phyloP scores from a whole-genome alignment of 2,888 invertebrate species.

The Latrodectus elegans region DNA sequence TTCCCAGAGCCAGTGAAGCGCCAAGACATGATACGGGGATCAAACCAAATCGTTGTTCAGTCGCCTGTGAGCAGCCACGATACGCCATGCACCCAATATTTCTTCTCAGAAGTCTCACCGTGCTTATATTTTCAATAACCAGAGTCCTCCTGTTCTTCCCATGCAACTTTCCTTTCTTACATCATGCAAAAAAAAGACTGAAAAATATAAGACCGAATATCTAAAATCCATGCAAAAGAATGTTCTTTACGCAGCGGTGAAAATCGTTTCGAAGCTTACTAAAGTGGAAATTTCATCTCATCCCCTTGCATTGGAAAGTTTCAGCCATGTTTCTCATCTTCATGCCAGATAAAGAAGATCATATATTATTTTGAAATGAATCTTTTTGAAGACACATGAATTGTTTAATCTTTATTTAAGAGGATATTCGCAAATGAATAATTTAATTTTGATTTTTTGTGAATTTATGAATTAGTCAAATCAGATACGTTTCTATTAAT shows the following conservation, averaged over 20 bases:
- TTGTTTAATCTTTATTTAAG: no score
- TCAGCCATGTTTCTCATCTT: not conserved
- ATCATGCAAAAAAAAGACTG: not conserved
- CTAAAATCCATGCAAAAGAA: slow-evolving; percentile 43
- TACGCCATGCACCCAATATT: slow-evolving; percentile 20
- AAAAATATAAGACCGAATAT: slow-evolving; percentile 17
- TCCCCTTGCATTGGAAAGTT: not conserved
- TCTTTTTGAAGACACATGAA: no score
- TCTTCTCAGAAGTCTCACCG: not conserved
- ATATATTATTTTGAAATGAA: no score
- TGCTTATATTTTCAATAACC: slow-evolving; percentile 1
- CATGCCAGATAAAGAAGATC: no score
- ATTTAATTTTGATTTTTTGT: no score
- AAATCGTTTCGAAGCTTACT: slow-evolving; percentile 44
- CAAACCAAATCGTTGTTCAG: slow-evolving; percentile 19
- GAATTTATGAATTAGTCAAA: no score
- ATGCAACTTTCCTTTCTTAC: not conserved
- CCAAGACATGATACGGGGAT: not conserved
- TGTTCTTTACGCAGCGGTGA: slow-evolving; percentile 4
- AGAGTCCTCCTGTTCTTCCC: no score
- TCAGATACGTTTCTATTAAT: no score
- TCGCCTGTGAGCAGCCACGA: slow-evolving; percentile 29
- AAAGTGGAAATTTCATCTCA: slow-evolving; percentile 36
- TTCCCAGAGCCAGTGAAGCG: slow-evolving; percentile 16
- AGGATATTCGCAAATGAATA: no score